Evolutionary conservation across 2,888 invertebrate genomes (phyloP).

Genomic region (Sesia bembeciformis): DNA sequence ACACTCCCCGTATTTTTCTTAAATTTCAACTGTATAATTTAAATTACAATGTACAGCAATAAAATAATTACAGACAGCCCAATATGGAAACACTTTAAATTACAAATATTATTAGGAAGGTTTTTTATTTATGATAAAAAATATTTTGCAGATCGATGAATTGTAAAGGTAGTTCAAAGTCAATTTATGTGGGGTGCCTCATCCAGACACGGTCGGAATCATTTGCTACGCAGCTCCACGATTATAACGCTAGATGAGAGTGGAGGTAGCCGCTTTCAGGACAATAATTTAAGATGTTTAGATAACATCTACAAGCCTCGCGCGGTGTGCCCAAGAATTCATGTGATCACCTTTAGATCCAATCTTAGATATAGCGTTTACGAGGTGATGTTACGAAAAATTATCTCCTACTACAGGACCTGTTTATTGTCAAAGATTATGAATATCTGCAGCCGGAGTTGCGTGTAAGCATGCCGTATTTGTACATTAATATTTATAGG

Average conservation of each 20-base stretch:
- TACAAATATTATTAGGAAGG: too few relatives aligned
- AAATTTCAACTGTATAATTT: too few relatives aligned
- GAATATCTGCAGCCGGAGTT: conserved; percentile 22
- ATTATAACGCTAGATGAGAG: conserved; percentile 52
- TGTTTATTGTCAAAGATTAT: conserved; percentile 55
- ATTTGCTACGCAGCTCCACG: conserved; percentile 33
- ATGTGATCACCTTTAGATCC: conserved; percentile 67
- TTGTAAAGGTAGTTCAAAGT: too few relatives aligned
- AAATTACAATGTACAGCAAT: too few relatives aligned
- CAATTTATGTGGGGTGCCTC: conserved; percentile 20
- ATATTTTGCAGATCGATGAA: too few relatives aligned
- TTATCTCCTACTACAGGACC: conserved; percentile 43
- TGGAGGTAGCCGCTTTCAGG: conserved; percentile 48
- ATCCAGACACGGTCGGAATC: conserved; percentile 27
- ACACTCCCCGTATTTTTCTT: too few relatives aligned
- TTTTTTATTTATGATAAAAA: too few relatives aligned
- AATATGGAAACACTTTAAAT: too few relatives aligned
- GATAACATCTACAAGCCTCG: conserved; percentile 67
- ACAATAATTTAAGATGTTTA: conserved; percentile 71
- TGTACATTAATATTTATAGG: conserved; percentile 31
- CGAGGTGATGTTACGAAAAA: conserved; percentile 64
- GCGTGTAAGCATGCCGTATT: conserved; percentile 13
- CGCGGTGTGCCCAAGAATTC: conserved; percentile 65
- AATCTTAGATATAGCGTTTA: conserved; percentile 58
- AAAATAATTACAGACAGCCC: too few relatives aligned